phyloP scores from a whole-genome alignment of 2,888 invertebrate genomes.

The Drosophila mayaguana region DNA sequence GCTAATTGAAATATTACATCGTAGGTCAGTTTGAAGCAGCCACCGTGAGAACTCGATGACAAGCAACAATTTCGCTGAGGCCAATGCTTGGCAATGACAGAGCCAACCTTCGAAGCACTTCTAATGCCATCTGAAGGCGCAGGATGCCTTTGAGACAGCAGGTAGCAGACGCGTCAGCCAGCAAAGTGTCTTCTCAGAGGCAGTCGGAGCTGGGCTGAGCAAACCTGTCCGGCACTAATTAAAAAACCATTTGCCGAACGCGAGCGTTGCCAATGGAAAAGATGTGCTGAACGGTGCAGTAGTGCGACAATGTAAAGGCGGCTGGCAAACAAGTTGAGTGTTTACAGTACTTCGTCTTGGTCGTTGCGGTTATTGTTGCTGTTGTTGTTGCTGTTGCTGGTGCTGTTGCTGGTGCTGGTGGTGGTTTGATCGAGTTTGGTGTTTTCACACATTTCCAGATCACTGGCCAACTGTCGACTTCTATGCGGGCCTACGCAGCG shows the following conservation, averaged over 20 bases:
- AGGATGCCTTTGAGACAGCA: slow-evolving; percentile 13
- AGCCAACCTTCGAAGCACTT: not conserved
- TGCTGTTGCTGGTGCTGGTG: not conserved
- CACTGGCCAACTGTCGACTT: slow-evolving; percentile 30
- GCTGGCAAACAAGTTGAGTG: not conserved
- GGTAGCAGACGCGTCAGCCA: slow-evolving; percentile 27
- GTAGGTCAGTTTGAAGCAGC: slow-evolving; percentile 61
- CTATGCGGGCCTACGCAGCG: slow-evolving; percentile 40
- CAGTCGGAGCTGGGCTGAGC: slow-evolving; percentile 17
- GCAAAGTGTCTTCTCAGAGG: slow-evolving; percentile 1
- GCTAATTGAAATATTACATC: slow-evolving; percentile 65
- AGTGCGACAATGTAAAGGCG: not conserved
- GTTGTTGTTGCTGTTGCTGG: not conserved
- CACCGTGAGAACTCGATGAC: slow-evolving; percentile 64
- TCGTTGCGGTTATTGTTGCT: slow-evolving; percentile 2
- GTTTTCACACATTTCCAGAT: slow-evolving; percentile 69
- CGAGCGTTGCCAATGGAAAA: not conserved
- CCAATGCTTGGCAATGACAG: not conserved
- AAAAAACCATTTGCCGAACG: slow-evolving; percentile 64
- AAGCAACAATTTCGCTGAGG: not conserved
- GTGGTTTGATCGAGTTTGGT: slow-evolving; percentile 37
- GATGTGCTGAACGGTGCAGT: not conserved
- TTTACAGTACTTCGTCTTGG: not conserved
- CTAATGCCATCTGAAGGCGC: slow-evolving; percentile 9
- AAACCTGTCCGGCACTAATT: slow-evolving; percentile 52